Evolutionary conservation across 2,797 vertebrate genomes (phyloP), one percentile per base, ranked within the genome.

Genomic region (Chaetophractus vellerosus): DNA sequence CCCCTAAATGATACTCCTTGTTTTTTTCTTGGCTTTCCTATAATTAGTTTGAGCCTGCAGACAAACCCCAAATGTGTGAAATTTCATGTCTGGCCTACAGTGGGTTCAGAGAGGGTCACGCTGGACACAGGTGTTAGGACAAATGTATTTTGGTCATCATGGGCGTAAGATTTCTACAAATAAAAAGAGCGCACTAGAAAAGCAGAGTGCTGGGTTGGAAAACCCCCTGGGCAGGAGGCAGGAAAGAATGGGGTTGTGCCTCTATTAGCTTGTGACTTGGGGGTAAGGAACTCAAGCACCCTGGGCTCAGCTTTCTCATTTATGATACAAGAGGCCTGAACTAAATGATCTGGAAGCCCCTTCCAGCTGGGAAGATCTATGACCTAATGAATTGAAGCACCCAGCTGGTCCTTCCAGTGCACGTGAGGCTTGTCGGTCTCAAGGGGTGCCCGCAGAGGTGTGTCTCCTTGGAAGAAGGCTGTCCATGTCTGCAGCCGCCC

Each of bases 251-350:
- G 33, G 63, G 74, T 84, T 78, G 66, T 75, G 50, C n/a, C 80
- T 93, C 80, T 38, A 81, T 88, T 87, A 81, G 61, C 61, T 36
- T 69, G 66, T 90, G 79, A 82, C 76, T 93, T 55, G 55, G 33
- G 80, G 72, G 63, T 80, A 76, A 57, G 85, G 28, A 74, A 28
- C 3, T 3, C 45, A 57, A 74, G 45, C 0, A 45, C 50, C 52
- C 45, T 38, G 52, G 45, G 63, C 48, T 86, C 74, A 24, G 64
- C 50, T 86, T 95, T 82, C 88, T 93, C 64, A 82, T 85, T 94
- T 92, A 68, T 84, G 57, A 96, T 84, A 75, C 0, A 26, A 84
- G 23, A 10, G 36, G 10, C 52, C 41, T 38, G 55, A 63, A 36
- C 11, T 9, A 71, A 95, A 93, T 66, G 90, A 59, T 81, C 61